A percentile compares a stretch with the other conserved stretches of the same genome.
Conservation (phyloP, 2,888 invertebrate species). For the Caenorhabditis panamensis region DNA sequence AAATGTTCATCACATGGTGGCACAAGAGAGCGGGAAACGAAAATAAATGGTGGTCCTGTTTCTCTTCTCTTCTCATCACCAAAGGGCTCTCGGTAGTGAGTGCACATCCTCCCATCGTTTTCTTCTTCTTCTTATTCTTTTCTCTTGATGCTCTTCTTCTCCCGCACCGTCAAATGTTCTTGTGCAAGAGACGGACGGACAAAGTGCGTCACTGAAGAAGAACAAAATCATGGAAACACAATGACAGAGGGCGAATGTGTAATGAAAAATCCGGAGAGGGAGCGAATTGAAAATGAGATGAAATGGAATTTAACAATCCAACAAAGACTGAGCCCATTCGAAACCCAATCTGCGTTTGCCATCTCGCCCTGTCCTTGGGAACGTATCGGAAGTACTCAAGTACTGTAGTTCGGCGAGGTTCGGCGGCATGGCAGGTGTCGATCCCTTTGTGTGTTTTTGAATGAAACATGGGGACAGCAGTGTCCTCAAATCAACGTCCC, state of each 20-base stretch:
- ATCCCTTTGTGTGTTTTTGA: conserved; percentile 11
- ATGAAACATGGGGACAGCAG: background rate
- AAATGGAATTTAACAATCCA: background rate
- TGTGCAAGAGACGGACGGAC: conserved; percentile 1
- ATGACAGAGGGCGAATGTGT: conserved; percentile 41
- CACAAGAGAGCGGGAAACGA: conserved; percentile 40
- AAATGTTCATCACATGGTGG: conserved; percentile 53
- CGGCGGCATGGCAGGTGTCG: conserved; percentile 8
- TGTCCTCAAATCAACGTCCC: conserved; percentile 31
- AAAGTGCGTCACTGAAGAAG: conserved; percentile 52
- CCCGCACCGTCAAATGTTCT: conserved; percentile 51
- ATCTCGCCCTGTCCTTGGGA: conserved; percentile 9
- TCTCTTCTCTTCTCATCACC: conserved; percentile 45
- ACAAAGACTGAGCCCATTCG: background rate
- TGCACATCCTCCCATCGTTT: conserved; percentile 18
- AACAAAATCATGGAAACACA: conserved; percentile 54
- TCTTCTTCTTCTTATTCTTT: conserved; percentile 22
- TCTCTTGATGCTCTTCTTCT: conserved; percentile 28
- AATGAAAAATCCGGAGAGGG: conserved; percentile 38
- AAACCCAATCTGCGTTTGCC: background rate
- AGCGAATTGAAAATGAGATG: conserved; percentile 1
- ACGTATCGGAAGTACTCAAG: conserved; percentile 10
- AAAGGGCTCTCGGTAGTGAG: conserved; percentile 31
- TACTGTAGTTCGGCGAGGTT: conserved; percentile 5
- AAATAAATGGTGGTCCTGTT: conserved; percentile 60